Conservation (phyloP, 2,888 invertebrate species). For the Heliconius ismenius region DNA sequence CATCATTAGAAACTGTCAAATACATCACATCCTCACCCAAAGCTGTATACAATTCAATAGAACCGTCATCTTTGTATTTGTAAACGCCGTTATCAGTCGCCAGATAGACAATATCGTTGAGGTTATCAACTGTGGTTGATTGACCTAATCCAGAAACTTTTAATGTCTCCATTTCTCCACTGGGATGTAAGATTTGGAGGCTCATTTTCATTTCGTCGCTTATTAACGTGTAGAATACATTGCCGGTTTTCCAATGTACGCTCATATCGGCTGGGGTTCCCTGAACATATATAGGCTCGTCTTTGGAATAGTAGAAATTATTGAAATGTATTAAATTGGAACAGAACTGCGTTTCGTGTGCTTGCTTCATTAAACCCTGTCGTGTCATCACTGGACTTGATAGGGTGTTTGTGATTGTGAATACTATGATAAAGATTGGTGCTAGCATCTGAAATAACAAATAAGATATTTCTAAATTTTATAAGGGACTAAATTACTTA, state of each 20-base stretch:
- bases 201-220: conserved; percentile 74
- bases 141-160: conserved; percentile 72
- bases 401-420: conserved; percentile 47
- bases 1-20: conserved; percentile 64
- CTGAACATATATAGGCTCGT: conserved; percentile 56
- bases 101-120: conserved; percentile 72
- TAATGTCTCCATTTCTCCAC: conserved; percentile 62
- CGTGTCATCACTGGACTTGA: conserved; percentile 62
- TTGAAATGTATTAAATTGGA: conserved; percentile 60
- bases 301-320: conserved; percentile 61
- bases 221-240: conserved; percentile 69
- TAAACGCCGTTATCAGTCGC: conserved; percentile 77
- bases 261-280: conserved; percentile 74
- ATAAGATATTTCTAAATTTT: background rate
- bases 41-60: conserved; percentile 64
- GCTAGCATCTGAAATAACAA: conserved; percentile 58
- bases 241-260: conserved; percentile 71
- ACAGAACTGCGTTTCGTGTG: conserved; percentile 56
- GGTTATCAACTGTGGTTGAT: conserved; percentile 73
- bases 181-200: conserved; percentile 61
- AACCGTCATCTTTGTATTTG: conserved; percentile 68
- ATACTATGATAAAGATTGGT: conserved; percentile 49
- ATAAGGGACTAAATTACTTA: background rate
- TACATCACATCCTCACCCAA: conserved; percentile 76
- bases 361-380: conserved; percentile 53